Evolutionary conservation across 2,888 invertebrate species (phyloP).

Genomic region (Vandiemenella viatica): DNA sequence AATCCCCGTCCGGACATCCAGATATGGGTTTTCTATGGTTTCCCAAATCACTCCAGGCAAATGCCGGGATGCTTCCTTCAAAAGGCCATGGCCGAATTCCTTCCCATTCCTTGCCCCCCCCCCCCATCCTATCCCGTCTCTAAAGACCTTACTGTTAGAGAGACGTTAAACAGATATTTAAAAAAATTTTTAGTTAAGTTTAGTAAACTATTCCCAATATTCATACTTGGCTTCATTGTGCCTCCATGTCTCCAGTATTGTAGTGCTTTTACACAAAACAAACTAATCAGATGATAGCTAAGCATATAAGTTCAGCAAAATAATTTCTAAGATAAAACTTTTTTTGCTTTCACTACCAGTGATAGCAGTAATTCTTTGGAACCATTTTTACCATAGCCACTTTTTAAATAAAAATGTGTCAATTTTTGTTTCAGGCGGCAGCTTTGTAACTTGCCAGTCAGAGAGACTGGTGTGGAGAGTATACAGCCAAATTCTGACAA

Average conservation of each 20-base stretch:
- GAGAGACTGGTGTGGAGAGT: conserved; percentile 28
- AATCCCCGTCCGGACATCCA: no score
- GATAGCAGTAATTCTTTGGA: background rate
- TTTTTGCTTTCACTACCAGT: background rate
- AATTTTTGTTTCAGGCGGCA: conserved; percentile 22
- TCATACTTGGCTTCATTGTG: no score
- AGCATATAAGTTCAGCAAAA: background rate
- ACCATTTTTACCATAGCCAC: background rate
- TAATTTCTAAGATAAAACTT: background rate
- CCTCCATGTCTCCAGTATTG: background rate
- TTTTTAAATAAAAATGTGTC: background rate
- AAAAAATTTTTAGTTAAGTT: no score
- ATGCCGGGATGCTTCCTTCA: no score
- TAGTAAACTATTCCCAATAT: no score
- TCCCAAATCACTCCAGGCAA: no score
- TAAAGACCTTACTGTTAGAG: no score
- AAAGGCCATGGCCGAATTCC: no score
- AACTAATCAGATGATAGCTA: background rate
- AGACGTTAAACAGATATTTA: no score
- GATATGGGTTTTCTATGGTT: no score
- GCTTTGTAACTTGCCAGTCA: conserved; percentile 49
- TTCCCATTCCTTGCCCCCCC: no score
- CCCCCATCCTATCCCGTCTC: no score
- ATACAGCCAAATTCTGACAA: conserved; percentile 10
- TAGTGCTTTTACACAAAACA: background rate